Base-by-base conservation (phyloP, 2,797 vertebrate species). In the Manis javanica region DNA sequence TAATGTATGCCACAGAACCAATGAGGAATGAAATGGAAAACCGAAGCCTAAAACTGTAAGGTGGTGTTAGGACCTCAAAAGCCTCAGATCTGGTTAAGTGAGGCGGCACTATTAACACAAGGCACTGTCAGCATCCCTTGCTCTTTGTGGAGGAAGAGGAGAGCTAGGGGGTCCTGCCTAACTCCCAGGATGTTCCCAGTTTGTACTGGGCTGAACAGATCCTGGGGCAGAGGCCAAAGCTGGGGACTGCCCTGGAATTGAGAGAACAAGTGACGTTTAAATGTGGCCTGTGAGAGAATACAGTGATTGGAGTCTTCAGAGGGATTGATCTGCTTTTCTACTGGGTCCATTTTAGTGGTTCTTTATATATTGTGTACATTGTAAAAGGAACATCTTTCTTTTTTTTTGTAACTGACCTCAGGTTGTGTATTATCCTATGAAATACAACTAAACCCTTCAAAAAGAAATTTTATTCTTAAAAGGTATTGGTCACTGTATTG, bases 391-490 rank as follows among this genome's bases (percentile, higher is more conserved):
- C 6, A 14, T 13, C 21, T 66, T 64, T 21, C 26, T 92, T 63
- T 91, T 66, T 72, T 51, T n/a, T 37, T 3, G 74, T 81, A 93
- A 91, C 39, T 69, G 61, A 90, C 42, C 66, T 87, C 87, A 92
- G 46, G 29, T 74, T 92, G 42, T 12, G 63, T 91, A 16, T 75
- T 95, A 85, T 78, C 11, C 21, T 78, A 31, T n/a, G 9, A 51
- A 82, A 77, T 72, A 21, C 66, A 90, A 26, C 19, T n/a, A 87
- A 57, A 34, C 7, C 9, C 12, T 16, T 39, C 31, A 26, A 61
- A 61, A 66, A 55, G 34, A 57, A 31, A 68, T 77, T 68, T 63
- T 82, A 39, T 95, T 85, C 49, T 93, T 75, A 26, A 84, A 57
- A 96, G 71, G 31, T 93, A 55, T 23, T 86, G 51, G n/a, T 68